These are phyloP conservation scores for Drosophila hamatofila DNA, from an alignment of 2,888 invertebrate species.

Conservation along the genomic window DNA sequence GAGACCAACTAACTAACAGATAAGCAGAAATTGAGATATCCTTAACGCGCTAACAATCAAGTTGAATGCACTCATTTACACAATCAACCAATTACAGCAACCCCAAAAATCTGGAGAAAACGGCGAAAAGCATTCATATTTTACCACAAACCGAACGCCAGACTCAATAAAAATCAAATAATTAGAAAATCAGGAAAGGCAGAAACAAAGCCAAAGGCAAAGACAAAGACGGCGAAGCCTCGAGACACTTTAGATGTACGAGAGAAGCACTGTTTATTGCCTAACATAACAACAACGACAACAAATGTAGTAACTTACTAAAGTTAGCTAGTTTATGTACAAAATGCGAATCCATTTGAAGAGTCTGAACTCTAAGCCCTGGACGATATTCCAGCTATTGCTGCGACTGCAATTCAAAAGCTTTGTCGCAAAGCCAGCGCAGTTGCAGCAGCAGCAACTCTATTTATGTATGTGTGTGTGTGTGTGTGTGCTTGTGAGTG, in stretches of 20 bases:
- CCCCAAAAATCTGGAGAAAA: not conserved
- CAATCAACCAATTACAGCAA: not conserved
- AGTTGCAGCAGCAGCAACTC: constrained; percentile 39
- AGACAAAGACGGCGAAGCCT: not conserved
- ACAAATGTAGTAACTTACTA: constrained; percentile 38
- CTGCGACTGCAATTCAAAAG: constrained; percentile 53
- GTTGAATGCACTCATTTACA: constrained; percentile 21
- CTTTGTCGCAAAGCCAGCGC: constrained; percentile 53
- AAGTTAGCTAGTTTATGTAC: constrained; percentile 60
- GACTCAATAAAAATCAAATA: constrained; percentile 5
- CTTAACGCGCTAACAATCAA: constrained; percentile 7
- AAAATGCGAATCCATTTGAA: constrained; percentile 43
- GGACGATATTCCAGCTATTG: constrained; percentile 35
- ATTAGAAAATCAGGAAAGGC: constrained; percentile 5
- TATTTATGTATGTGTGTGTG: constrained; percentile 13
- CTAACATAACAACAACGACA: constrained; percentile 59
- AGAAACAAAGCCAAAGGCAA: not conserved
- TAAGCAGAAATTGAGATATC: constrained; percentile 15
- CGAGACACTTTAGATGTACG: constrained; percentile 4
- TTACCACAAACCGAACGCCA: constrained; percentile 1
- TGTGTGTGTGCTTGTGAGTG: constrained; percentile 19
- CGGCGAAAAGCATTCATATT: not conserved
- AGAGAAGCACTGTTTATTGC: constrained; percentile 57
- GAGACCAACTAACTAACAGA: constrained; percentile 16
- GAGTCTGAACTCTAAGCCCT: constrained; percentile 3